Percentiles rank a stretch among this genome's conserved stretches.
Conservation (phyloP, 2,888 invertebrate genomes). For the Tineola bisselliella region DNA sequence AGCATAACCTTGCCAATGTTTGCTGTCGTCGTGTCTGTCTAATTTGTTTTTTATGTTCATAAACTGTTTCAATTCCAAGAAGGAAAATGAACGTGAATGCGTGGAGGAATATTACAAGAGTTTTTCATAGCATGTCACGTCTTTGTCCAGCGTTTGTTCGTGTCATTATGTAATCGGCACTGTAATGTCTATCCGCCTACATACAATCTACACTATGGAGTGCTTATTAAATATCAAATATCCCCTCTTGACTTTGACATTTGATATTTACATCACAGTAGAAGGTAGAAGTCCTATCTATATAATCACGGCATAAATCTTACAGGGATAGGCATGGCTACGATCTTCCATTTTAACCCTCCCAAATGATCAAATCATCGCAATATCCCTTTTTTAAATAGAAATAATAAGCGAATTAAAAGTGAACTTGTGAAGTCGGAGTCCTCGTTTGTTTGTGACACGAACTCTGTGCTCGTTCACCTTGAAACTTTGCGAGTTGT, state of each 20-base stretch:
- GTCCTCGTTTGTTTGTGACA: neutral
- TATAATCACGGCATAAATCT: too few relatives aligned
- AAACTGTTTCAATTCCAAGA: conserved; percentile 9
- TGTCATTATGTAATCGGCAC: neutral
- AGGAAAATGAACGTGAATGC: conserved; percentile 7
- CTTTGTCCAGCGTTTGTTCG: neutral
- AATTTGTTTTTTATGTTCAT: conserved; percentile 10
- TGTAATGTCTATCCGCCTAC: neutral
- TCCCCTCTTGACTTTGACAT: too few relatives aligned
- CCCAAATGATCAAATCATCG: too few relatives aligned
- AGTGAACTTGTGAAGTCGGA: neutral
- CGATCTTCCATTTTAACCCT: too few relatives aligned
- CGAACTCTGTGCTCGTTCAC: conserved; percentile 9
- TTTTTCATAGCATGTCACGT: conserved; percentile 9
- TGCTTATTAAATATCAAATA: too few relatives aligned
- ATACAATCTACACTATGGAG: neutral
- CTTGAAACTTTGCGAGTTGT: conserved; percentile 6
- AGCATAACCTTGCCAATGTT: conserved; percentile 7
- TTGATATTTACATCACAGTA: too few relatives aligned
- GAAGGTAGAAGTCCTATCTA: too few relatives aligned
- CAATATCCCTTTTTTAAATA: too few relatives aligned
- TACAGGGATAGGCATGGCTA: too few relatives aligned
- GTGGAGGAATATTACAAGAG: neutral
- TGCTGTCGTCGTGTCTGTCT: conserved; percentile 3
- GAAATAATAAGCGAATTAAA: neutral